A percentile compares a stretch with the other conserved stretches of the same genome.
phyloP scores from a whole-genome alignment of 2,113 vertebrate genomes.

The Ranitomeya imitator region DNA sequence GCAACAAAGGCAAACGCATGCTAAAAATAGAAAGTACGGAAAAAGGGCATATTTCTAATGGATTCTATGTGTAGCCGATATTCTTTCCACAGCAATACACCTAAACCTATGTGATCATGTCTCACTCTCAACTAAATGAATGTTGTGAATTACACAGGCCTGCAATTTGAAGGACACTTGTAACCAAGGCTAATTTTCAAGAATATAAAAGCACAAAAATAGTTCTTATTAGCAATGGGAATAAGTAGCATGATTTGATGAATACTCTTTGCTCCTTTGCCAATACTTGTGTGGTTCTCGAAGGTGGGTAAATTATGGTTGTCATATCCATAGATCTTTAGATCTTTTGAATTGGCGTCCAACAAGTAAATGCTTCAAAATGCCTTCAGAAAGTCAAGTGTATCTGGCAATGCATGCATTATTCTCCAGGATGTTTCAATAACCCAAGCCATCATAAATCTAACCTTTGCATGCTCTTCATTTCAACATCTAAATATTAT shows the following conservation, averaged over 20 bases:
- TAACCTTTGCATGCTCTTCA: neutral
- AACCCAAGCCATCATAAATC: neutral
- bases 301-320: neutral
- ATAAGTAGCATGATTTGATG: neutral
- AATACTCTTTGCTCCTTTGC: neutral
- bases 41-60: neutral
- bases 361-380: too few species aligned
- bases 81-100: neutral
- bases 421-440: neutral
- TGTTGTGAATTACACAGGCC: neutral
- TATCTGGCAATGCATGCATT: neutral
- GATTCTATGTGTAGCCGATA: neutral
- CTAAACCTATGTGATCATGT: neutral
- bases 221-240: neutral
- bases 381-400: neutral
- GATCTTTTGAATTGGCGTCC: neutral
- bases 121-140: neutral
- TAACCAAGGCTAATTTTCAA: neutral
- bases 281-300: neutral
- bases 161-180: slow-evolving; percentile 18
- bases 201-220: neutral
- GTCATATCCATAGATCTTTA: neutral
- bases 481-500: neutral
- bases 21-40: neutral
- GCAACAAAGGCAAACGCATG: slow-evolving; percentile 1